Percentiles rank a stretch among this genome's conserved stretches.
These are phyloP conservation scores for Pinctada fucata DNA, from an alignment of 2,888 invertebrate species.

Conservation along the genomic window DNA sequence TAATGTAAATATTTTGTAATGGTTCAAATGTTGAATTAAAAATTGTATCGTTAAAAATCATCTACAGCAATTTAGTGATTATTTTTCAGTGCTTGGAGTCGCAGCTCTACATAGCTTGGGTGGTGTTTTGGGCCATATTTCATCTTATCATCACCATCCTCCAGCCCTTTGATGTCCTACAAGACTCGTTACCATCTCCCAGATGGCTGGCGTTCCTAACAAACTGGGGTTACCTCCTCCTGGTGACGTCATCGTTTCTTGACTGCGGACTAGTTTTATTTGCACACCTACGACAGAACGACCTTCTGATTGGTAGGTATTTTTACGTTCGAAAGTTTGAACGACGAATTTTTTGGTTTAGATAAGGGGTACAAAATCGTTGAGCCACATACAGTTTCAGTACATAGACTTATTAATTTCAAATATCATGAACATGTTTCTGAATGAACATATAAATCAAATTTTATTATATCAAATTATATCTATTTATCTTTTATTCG, in stretches of 20 bases:
- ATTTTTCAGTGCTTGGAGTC: slow-evolving; percentile 38
- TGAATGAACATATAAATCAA: too few species aligned
- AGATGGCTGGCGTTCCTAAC: slow-evolving; percentile 49
- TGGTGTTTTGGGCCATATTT: slow-evolving; percentile 40
- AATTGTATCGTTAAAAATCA: too few species aligned
- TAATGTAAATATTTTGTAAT: too few species aligned
- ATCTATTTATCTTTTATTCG: too few species aligned
- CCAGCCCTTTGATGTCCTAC: slow-evolving; percentile 38
- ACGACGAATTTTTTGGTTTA: background rate
- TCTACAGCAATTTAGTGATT: background rate
- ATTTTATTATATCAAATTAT: too few species aligned
- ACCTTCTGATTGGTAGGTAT: slow-evolving; percentile 2
- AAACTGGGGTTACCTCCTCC: slow-evolving; percentile 48
- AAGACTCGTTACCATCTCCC: background rate
- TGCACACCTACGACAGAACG: slow-evolving; percentile 1
- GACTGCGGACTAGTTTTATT: slow-evolving; percentile 24
- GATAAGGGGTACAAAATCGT: slow-evolving; percentile 10
- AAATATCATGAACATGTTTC: too few species aligned
- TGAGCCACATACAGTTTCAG: background rate
- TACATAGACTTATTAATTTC: too few species aligned
- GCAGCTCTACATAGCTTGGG: slow-evolving; percentile 38
- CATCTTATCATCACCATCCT: slow-evolving; percentile 39
- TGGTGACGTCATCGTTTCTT: slow-evolving; percentile 20
- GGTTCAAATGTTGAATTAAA: too few species aligned
- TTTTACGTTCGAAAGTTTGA: background rate